Evolutionary conservation across 2,113 vertebrate genomes (phyloP), one percentile per base, ranked within the genome.

Genomic region (Pogona vitticeps): DNA sequence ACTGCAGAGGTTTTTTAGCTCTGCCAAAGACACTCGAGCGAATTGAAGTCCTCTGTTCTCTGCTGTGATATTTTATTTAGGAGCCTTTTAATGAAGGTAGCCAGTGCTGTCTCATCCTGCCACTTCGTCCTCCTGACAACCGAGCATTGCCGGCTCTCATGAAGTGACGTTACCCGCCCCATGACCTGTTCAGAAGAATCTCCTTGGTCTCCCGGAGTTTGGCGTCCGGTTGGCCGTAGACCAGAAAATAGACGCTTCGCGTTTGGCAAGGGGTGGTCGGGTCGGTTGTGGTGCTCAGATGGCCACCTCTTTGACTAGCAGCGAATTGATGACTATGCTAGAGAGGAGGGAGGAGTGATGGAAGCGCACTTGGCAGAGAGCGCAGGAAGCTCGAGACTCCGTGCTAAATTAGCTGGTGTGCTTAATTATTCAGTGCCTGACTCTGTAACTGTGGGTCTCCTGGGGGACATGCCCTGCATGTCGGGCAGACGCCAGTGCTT

Each of bases 191-290:
- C 6, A 13, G 52, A 3, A 40, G 0, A 1, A 1, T 1, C 3
- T 3, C 2, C 0, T 46, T 67, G 3, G 3, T 23, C 3, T 7
- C 23, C 1, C 0, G 52, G 4, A 1, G 26, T 31, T 82, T 1
- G 28, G 28, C 0, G 42, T 0, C 1, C 33, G 1, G 58, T 52
- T 0, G 12, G 46, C 10, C 3, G 1, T 38, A 10, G 18, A 6
- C 28, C 52, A 18, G 1, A 0, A 3, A 2, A 80, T 38, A 38
- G 23, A 68, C 1, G 0, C 65, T 61, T 23, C 0, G 0, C 1
- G 12, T 0, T 31, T 20, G 0, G 8, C 76, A 1, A 1, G 1
- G 58, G 0, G 0, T 5, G 20, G 0, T 0, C 6, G 61, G 26
- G 23, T 5, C 56, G 59, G 2, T 10, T 6, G 46, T 52, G 3